phyloP scores from a whole-genome alignment of 2,113 vertebrate species.

The Aptenodytes forsteri region DNA sequence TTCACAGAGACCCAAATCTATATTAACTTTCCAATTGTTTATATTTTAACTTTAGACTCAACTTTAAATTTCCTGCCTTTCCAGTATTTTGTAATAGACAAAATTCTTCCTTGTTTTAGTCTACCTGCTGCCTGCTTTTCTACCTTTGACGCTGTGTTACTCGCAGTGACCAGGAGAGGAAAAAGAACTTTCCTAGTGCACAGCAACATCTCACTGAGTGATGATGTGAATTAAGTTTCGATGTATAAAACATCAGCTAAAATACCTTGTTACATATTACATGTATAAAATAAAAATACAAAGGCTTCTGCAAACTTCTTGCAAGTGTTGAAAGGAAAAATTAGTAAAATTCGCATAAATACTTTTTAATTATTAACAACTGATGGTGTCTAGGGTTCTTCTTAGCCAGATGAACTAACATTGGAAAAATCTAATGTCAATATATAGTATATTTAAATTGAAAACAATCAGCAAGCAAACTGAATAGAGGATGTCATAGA shows the following conservation, averaged over 20 bases:
- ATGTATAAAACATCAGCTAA: neutral
- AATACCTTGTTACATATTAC: neutral
- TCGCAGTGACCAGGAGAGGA: neutral
- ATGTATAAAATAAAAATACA: neutral
- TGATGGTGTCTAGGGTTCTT: neutral
- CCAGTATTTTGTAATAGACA: neutral
- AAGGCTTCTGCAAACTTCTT: neutral
- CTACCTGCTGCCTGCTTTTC: neutral
- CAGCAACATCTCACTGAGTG: neutral
- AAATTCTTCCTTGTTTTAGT: neutral
- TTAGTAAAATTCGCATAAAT: neutral
- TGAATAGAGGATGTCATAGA: neutral
- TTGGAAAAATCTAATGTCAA: neutral
- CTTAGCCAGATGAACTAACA: neutral
- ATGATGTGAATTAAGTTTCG: neutral
- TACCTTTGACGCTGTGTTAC: neutral
- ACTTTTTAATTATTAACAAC: neutral
- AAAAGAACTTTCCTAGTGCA: neutral
- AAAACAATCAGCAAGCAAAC: neutral
- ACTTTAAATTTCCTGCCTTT: neutral
- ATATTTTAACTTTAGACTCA: neutral
- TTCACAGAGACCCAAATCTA: neutral
- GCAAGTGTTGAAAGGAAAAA: neutral
- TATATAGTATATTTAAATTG: neutral
- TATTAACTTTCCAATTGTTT: neutral